A percentile compares a stretch with the other conserved stretches of the same genome.
Conservation (phyloP, 2,888 invertebrate genomes). For the Ormyrus labotus region DNA sequence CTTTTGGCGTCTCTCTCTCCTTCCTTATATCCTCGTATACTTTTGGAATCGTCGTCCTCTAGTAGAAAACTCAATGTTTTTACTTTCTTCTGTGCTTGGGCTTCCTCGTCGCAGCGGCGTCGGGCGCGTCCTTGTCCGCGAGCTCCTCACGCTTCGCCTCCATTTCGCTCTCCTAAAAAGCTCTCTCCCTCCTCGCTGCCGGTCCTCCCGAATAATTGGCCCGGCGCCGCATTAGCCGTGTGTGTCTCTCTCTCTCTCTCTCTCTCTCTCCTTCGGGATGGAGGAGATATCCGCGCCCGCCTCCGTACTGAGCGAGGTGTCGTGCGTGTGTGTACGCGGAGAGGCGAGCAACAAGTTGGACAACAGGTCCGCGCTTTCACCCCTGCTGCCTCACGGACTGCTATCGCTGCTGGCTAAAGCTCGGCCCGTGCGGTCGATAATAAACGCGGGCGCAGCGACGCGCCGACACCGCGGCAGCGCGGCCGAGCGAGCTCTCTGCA, state of each 20-base stretch:
- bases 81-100: not conserved
- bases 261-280: no score
- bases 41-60: not conserved
- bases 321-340: not conserved
- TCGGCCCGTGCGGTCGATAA: constrained; percentile 26
- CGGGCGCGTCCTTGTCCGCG: not conserved
- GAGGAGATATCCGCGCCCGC: not conserved
- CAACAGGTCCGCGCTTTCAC: constrained; percentile 71
- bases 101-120: not conserved
- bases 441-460: constrained; percentile 32
- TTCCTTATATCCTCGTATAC: constrained; percentile 16
- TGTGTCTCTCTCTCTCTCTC: no score
- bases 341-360: constrained; percentile 74
- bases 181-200: not conserved
- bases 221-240: not conserved
- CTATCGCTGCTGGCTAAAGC: constrained; percentile 51
- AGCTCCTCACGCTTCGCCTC: not conserved
- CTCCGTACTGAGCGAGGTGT: not conserved
- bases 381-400: not conserved
- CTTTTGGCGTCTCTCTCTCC: constrained; percentile 59
- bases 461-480: constrained; percentile 5
- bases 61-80: no score
- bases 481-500: constrained; percentile 7
- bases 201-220: not conserved
- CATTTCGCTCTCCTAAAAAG: no score